Conservation (phyloP, 2,113 vertebrate genomes). For the Cinclus mexicanus region DNA sequence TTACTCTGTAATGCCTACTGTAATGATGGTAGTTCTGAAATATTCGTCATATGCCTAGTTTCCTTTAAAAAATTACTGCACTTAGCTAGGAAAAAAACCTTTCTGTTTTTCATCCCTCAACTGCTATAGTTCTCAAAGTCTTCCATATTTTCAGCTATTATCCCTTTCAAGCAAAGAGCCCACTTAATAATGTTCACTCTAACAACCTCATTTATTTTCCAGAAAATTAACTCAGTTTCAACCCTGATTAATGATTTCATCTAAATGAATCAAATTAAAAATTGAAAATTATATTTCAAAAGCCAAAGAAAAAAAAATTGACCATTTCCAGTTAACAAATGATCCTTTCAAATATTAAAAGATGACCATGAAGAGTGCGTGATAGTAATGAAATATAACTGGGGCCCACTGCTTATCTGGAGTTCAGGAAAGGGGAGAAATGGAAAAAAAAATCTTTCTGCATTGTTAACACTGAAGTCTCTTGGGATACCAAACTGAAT, state of each 20-base stretch:
- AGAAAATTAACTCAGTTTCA: constrained; percentile 99
- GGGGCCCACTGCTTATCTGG: constrained; percentile 76
- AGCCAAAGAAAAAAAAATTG: constrained; percentile 88
- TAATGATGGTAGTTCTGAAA: constrained; percentile 60
- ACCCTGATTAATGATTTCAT: constrained; percentile 99
- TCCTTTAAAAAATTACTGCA: constrained; percentile 79
- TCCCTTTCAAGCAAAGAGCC: constrained; percentile 79
- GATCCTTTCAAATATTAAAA: constrained; percentile 99
- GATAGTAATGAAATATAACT: constrained; percentile 85
- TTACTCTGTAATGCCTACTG: constrained; percentile 39
- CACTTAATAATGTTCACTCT: constrained; percentile 96
- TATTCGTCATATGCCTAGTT: constrained; percentile 29
- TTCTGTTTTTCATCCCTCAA: constrained; percentile 73
- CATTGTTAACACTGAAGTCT: constrained; percentile 74
- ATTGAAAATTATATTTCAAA: constrained; percentile 99
- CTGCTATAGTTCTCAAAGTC: constrained; percentile 66
- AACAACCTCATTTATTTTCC: constrained; percentile 99
- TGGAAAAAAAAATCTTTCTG: constrained; percentile 14
- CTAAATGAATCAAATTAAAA: constrained; percentile 99
- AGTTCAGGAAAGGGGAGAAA: constrained; percentile 58
- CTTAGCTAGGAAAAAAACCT: constrained; percentile 64
- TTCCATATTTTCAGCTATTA: constrained; percentile 80
- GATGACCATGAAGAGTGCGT: constrained; percentile 83
- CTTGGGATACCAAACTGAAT: constrained; percentile 68
- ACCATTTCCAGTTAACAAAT: constrained; percentile 97